Conservation (phyloP, 53 echinoderm and acorn worm species). For the Holothuria leucospilota region DNA sequence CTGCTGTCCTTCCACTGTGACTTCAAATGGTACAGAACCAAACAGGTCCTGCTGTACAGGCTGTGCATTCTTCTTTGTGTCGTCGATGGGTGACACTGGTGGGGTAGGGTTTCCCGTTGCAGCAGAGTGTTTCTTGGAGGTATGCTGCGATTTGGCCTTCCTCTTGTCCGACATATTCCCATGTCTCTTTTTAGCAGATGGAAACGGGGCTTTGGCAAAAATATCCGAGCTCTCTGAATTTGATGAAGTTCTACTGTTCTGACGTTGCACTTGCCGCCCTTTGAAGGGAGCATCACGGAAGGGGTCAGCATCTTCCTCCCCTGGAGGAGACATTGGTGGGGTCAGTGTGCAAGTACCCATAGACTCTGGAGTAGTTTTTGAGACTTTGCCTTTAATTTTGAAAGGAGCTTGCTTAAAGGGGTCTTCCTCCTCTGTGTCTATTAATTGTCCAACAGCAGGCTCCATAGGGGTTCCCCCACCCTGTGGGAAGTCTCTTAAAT, state of each 20-base stretch:
- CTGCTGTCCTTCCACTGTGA: slow-evolving; percentile 49
- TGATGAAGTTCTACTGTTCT: slow-evolving; percentile 87
- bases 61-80: slow-evolving; percentile 63
- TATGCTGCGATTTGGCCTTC: slow-evolving; percentile 88
- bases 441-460: slow-evolving; percentile 82
- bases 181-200: slow-evolving; percentile 81
- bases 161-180: slow-evolving; percentile 73
- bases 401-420: slow-evolving; percentile 89
- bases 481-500: slow-evolving; percentile 76
- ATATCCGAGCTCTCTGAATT: slow-evolving; percentile 91
- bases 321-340: slow-evolving; percentile 95
- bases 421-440: slow-evolving; percentile 86
- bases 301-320: slow-evolving; percentile 78
- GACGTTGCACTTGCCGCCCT: slow-evolving; percentile 70
- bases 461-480: slow-evolving; percentile 31
- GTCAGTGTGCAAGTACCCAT: slow-evolving; percentile 87
- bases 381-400: slow-evolving; percentile 54
- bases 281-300: slow-evolving; percentile 86
- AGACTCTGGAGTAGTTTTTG: slow-evolving; percentile 73
- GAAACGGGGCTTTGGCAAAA: slow-evolving; percentile 95
- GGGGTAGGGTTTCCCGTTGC: slow-evolving; percentile 92
- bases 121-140: slow-evolving; percentile 79
- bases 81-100: slow-evolving; percentile 90
- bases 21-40: slow-evolving; percentile 93
- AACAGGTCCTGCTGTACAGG: slow-evolving; percentile 77